Evolutionary conservation across 1,140 invertebrate species (phyloP).

Genomic region (Orussus abietinus): DNA sequence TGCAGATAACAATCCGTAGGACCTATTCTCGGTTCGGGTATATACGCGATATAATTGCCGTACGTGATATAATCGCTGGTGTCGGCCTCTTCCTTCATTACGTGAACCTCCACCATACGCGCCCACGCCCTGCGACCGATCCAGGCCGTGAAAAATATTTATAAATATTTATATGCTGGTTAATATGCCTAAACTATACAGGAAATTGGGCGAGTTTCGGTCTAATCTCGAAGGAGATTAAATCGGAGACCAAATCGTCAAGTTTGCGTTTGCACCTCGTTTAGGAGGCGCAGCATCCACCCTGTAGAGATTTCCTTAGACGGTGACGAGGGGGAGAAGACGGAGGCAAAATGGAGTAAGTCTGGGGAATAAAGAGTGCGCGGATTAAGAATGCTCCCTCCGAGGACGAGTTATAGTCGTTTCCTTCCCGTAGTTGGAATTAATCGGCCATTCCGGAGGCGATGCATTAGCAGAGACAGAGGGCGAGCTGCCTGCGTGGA

Average conservation of each 20-base stretch:
- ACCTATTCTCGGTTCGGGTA: constrained; percentile 39
- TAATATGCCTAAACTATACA: too few species aligned
- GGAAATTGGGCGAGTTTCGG: too few species aligned
- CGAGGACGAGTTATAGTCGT: constrained; percentile 52
- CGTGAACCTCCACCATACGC: constrained; percentile 18
- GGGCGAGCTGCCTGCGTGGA: constrained; percentile 22
- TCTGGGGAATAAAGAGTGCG: constrained; percentile 47
- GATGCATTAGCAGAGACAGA: constrained; percentile 50
- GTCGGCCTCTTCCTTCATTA: constrained; percentile 17
- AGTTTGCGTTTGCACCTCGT: too few species aligned
- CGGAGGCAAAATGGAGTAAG: constrained; percentile 21
- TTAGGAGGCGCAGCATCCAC: too few species aligned
- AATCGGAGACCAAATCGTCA: too few species aligned
- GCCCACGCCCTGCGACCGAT: constrained; percentile 2
- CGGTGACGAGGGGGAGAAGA: constrained; percentile 15
- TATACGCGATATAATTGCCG: constrained; percentile 37
- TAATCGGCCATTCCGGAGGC: constrained; percentile 50
- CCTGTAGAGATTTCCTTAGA: too few species aligned
- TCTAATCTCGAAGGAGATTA: too few species aligned
- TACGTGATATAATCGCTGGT: constrained; percentile 35
- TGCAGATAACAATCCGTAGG: constrained; percentile 51
- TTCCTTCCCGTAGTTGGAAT: constrained; percentile 52
- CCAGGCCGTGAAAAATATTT: too few species aligned
- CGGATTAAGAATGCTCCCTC: constrained; percentile 53
- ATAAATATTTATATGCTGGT: too few species aligned